Evolutionary conservation across 2,797 vertebrate species (phyloP).

Genomic region (Chelon auratus): DNA sequence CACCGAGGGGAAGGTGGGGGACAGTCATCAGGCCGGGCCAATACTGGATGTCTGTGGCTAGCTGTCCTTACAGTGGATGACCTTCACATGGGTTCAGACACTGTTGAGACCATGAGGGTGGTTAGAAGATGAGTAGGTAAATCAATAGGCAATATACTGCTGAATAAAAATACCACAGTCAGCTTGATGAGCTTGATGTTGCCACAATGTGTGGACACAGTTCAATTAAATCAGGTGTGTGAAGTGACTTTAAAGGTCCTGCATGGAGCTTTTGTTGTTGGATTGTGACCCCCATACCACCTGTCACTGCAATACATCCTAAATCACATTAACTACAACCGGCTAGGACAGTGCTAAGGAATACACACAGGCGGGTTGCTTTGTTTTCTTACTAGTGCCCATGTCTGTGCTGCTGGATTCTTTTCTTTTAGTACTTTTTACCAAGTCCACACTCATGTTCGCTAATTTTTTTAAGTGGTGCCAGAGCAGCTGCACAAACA

Average conservation of each 20-base stretch:
- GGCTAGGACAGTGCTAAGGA: too few relatives aligned
- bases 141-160: slow-evolving; percentile 68
- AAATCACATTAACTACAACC: too few relatives aligned
- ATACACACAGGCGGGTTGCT: too few relatives aligned
- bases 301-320: too few relatives aligned
- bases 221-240: slow-evolving; percentile 41
- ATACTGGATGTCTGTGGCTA: slow-evolving; percentile 33
- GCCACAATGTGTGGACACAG: slow-evolving; percentile 38
- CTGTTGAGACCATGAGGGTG: slow-evolving; percentile 36
- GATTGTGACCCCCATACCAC: background rate
- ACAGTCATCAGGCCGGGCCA: slow-evolving; percentile 36
- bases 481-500: too few relatives aligned
- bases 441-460: too few relatives aligned
- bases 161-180: slow-evolving; percentile 41
- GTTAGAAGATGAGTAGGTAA: slow-evolving; percentile 61
- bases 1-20: slow-evolving; percentile 38
- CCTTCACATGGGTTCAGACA: slow-evolving; percentile 69
- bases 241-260: slow-evolving; percentile 28
- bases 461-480: too few relatives aligned
- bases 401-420: too few relatives aligned
- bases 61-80: slow-evolving; percentile 50
- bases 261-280: slow-evolving; percentile 1
- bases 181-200: slow-evolving; percentile 47
- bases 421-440: too few relatives aligned
- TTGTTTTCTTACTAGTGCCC: too few relatives aligned